A percentile compares a stretch with the other conserved stretches of the same genome.
phyloP scores from a whole-genome alignment of 2,888 invertebrate species.

The Tipula vernalis region DNA sequence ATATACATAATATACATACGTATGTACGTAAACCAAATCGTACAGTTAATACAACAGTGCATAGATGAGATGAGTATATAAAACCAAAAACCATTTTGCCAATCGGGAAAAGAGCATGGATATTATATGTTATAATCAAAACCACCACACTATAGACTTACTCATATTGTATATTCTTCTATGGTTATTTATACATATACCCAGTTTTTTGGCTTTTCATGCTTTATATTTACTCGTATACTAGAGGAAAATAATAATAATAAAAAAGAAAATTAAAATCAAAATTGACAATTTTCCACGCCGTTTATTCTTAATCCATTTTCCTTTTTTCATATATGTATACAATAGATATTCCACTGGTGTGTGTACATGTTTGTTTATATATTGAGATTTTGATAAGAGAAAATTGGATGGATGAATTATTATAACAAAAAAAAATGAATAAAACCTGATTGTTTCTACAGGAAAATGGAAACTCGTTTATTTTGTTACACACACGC shows the following conservation, averaged over 20 bases:
- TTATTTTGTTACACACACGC: neutral
- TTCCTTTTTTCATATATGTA: neutral
- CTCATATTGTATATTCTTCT: neutral
- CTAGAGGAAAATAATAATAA: neutral
- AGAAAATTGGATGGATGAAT: neutral
- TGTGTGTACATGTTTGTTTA: neutral
- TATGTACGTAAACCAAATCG: neutral
- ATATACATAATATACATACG: neutral
- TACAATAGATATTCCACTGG: neutral
- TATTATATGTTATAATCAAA: neutral
- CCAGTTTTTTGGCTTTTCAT: neutral
- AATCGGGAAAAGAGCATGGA: neutral
- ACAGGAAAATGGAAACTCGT: neutral
- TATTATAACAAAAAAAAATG: neutral
- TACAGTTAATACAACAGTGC: neutral
- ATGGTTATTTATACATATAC: neutral
- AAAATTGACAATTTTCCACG: constrained; percentile 9
- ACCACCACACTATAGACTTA: neutral
- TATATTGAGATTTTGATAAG: neutral
- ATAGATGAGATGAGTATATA: neutral
- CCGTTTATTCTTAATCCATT: constrained; percentile 7
- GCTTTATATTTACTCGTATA: neutral
- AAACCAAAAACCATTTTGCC: neutral
- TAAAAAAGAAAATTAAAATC: constrained; percentile 4
- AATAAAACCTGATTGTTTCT: neutral